Evolutionary conservation across 2,888 invertebrate species (phyloP).

Genomic region (Metacarcinus magister): DNA sequence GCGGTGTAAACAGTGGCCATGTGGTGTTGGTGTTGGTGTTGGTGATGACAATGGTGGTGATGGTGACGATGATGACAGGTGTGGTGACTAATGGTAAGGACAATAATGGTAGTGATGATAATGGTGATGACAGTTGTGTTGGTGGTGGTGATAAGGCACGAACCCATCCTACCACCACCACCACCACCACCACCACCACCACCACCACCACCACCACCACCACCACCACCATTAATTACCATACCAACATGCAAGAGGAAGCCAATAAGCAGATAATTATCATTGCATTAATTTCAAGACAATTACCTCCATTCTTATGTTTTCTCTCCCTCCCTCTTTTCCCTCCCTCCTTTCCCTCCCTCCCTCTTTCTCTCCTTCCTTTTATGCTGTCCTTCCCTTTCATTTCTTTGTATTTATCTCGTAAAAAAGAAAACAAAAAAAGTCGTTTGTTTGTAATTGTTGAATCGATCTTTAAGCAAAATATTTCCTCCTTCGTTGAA

Average conservation of each 20-base stretch:
- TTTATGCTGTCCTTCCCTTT: not conserved
- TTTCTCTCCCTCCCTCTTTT: not conserved
- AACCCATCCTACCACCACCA: not conserved
- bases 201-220: constrained; percentile 35
- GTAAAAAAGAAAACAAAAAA: no score
- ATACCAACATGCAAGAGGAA: not conserved
- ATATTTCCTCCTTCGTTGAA: no score
- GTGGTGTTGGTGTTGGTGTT: not conserved
- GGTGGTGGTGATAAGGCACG: no score
- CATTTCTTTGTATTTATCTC: no score
- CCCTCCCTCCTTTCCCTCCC: not conserved
- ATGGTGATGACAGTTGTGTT: not conserved
- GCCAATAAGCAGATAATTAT: not conserved
- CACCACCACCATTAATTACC: not conserved
- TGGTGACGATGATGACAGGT: not conserved
- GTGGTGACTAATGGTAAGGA: not conserved
- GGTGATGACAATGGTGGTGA: not conserved
- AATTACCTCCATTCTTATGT: not conserved
- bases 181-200: constrained; percentile 26
- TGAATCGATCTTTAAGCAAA: no score
- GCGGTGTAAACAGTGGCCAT: not conserved
- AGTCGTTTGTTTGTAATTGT: no score
- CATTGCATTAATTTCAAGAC: not conserved
- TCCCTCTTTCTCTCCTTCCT: not conserved
- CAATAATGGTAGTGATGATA: not conserved